Evolutionary conservation across 2,888 invertebrate genomes (phyloP).

Genomic region (Philereme vetulata): DNA sequence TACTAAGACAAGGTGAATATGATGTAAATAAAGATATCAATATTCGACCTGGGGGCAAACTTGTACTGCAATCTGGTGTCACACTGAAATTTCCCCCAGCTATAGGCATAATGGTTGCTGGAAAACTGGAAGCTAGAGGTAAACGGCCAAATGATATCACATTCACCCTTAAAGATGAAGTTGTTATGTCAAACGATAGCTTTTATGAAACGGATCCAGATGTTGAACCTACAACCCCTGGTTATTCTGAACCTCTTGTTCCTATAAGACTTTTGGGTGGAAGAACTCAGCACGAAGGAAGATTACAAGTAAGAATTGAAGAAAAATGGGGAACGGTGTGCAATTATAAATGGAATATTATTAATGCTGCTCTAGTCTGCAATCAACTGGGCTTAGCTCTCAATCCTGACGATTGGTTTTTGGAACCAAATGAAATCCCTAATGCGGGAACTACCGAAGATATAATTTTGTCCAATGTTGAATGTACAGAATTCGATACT

Average conservation of each 20-base stretch:
- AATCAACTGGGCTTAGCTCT: conserved; percentile 96
- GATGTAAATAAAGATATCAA: conserved; percentile 97
- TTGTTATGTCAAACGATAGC: conserved; percentile 86
- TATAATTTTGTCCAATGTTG: conserved; percentile 92
- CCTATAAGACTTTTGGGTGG: conserved; percentile 93
- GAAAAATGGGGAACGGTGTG: conserved; percentile 99
- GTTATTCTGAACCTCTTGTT: conserved; percentile 84
- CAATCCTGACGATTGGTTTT: conserved; percentile 95
- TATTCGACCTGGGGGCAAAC: conserved; percentile 95
- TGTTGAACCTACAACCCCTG: conserved; percentile 84
- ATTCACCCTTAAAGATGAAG: conserved; percentile 91
- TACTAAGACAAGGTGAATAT: conserved; percentile 92
- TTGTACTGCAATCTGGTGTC: conserved; percentile 94
- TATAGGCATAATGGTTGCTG: conserved; percentile 98
- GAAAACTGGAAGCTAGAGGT: conserved; percentile 93
- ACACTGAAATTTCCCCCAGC: conserved; percentile 95
- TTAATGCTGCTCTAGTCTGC: conserved; percentile 96
- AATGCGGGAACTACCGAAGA: conserved; percentile 89
- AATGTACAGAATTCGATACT: conserved; percentile 94
- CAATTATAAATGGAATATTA: conserved; percentile 96
- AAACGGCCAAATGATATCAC: conserved; percentile 90
- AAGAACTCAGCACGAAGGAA: conserved; percentile 91
- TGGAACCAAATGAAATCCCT: conserved; percentile 92
- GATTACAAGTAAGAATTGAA: conserved; percentile 92
- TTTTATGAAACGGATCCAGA: conserved; percentile 84